Conservation (phyloP, 2,888 invertebrate species). For the Trichogramma dendrolimi region DNA sequence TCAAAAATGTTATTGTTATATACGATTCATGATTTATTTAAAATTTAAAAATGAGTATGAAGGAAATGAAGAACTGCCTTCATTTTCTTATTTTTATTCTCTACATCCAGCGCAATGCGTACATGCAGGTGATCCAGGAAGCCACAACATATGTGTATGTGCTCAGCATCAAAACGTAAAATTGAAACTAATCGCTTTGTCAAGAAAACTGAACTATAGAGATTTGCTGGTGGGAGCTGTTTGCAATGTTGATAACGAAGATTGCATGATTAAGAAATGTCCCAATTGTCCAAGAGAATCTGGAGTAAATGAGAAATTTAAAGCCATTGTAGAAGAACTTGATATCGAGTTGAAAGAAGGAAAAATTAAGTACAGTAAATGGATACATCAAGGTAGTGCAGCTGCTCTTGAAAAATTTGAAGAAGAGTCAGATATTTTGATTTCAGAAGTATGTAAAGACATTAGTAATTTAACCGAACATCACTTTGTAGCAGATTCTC, state of each 20-base stretch:
- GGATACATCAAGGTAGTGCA: background rate
- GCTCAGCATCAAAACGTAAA: constrained; percentile 8
- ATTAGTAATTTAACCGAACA: constrained; percentile 15
- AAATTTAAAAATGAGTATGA: too few species aligned
- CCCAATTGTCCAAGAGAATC: background rate
- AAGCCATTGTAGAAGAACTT: background rate
- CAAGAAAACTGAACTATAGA: constrained; percentile 1
- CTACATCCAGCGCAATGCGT: constrained; percentile 1
- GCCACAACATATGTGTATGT: constrained; percentile 1
- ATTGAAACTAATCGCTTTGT: constrained; percentile 5
- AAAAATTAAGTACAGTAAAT: background rate
- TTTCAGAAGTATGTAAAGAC: constrained; percentile 10
- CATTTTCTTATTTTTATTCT: constrained; percentile 5
- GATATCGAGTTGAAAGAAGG: constrained; percentile 4
- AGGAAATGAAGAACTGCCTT: too few species aligned
- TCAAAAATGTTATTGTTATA: too few species aligned
- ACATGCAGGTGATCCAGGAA: constrained; percentile 11
- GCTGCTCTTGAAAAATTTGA: too few species aligned
- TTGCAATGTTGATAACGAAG: constrained; percentile 1
- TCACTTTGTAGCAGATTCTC: constrained; percentile 17
- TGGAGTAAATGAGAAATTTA: background rate
- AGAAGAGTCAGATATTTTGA: constrained; percentile 12
- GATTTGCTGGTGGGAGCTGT: background rate
- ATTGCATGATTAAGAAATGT: constrained; percentile 2
- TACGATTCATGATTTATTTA: too few species aligned